Evolutionary conservation across 2,113 vertebrate genomes (phyloP).

Genomic region (Anthoscopus minutus): DNA sequence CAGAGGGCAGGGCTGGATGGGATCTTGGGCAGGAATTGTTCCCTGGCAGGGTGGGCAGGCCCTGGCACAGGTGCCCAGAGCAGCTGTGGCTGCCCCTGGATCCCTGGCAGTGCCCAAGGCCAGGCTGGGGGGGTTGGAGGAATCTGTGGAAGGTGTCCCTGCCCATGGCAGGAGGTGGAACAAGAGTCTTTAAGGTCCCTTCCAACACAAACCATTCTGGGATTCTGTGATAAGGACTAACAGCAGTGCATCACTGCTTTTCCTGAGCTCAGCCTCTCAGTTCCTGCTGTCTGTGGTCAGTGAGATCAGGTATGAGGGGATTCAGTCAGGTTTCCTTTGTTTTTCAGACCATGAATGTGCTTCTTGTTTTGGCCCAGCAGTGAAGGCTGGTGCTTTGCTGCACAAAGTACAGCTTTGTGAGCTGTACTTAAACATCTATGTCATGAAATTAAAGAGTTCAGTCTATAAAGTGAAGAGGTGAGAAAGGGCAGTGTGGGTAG

Average conservation of each 20-base stretch:
- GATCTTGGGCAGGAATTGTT: background rate
- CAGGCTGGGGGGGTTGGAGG: background rate
- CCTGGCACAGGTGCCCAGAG: background rate
- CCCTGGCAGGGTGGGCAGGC: rapidly evolving
- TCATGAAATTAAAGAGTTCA: background rate
- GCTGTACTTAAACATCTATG: background rate
- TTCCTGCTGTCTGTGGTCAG: background rate
- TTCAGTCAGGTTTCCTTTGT: background rate
- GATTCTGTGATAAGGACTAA: background rate
- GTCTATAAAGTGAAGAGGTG: background rate
- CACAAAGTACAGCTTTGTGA: too few relatives aligned
- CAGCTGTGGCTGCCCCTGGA: background rate
- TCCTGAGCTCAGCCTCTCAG: background rate
- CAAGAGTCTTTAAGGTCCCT: background rate
- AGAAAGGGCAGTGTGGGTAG: background rate
- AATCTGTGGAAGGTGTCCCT: background rate
- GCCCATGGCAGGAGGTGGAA: background rate
- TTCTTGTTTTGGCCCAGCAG: background rate
- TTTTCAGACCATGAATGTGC: background rate
- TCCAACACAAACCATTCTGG: background rate
- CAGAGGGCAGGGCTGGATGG: background rate
- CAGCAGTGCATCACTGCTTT: background rate
- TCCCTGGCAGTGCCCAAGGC: background rate
- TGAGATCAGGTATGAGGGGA: background rate
- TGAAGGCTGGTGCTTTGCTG: background rate